A percentile compares a stretch with the other conserved stretches of the same genome.
phyloP scores from a whole-genome alignment of 2,797 vertebrate genomes.

The Spea hammondii region DNA sequence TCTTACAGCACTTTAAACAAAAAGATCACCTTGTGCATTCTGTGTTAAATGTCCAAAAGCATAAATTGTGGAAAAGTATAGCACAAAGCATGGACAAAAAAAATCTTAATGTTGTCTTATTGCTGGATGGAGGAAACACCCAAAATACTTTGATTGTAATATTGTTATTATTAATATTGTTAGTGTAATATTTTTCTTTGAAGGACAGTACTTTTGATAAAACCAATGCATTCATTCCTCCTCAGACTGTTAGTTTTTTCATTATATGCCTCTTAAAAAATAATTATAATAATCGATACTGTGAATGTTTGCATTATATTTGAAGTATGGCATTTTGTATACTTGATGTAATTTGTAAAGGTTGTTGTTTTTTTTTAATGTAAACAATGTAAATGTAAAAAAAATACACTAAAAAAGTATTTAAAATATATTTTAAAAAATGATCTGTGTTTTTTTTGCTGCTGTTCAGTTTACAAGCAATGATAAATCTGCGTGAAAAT shows the following conservation, averaged over 20 bases:
- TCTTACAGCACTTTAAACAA: constrained; percentile 36
- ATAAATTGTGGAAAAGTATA: constrained; percentile 15
- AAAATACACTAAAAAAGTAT: constrained; percentile 52
- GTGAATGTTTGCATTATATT: constrained; percentile 43
- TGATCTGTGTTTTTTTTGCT: neutral
- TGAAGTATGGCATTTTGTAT: constrained; percentile 48
- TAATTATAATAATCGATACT: constrained; percentile 13
- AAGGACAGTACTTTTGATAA: constrained; percentile 47
- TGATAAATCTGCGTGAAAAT: neutral
- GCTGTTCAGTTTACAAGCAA: neutral
- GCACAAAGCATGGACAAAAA: constrained; percentile 11
- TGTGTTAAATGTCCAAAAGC: neutral
- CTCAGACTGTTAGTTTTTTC: constrained; percentile 49
- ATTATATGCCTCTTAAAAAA: constrained; percentile 24
- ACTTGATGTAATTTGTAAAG: constrained; percentile 31
- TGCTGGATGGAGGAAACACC: neutral
- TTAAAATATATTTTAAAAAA: constrained; percentile 48
- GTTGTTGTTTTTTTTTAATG: neutral
- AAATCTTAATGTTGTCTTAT: constrained; percentile 13
- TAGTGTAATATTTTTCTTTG: constrained; percentile 45
- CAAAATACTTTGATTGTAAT: constrained; percentile 45
- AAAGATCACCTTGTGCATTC: constrained; percentile 4
- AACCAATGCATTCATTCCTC: constrained; percentile 34
- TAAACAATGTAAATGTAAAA: constrained; percentile 35
- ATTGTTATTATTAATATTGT: constrained; percentile 52